Percentiles rank a stretch among this genome's conserved stretches.
Conservation (phyloP, 2,113 vertebrate species). For the Paracanthobrama guichenoti region DNA sequence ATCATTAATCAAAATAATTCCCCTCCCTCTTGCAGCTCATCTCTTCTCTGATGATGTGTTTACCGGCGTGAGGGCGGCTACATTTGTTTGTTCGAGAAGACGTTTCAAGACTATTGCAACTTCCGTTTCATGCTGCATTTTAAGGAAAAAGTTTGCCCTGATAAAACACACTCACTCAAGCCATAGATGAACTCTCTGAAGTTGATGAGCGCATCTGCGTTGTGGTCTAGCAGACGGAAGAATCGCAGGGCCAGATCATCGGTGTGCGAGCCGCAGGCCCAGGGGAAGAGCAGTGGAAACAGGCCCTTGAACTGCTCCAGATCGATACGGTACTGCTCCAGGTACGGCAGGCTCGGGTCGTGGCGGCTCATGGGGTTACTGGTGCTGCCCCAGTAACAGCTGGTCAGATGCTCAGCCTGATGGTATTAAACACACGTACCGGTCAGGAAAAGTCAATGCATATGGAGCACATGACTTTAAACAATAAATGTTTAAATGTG, state of each 20-base stretch:
- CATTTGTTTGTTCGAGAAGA: background rate
- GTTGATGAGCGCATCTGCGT: slow-evolving; percentile 92
- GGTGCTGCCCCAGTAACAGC: slow-evolving; percentile 98
- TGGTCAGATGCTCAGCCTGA: slow-evolving; percentile 95
- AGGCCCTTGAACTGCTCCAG: slow-evolving; percentile 94
- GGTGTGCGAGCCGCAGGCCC: slow-evolving; percentile 87
- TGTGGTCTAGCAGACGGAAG: slow-evolving; percentile 90
- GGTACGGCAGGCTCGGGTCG: slow-evolving; percentile 95
- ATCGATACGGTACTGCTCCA: slow-evolving; percentile 98
- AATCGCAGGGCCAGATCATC: slow-evolving; percentile 85
- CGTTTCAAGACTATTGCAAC: background rate
- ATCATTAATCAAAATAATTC: no score
- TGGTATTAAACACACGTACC: background rate
- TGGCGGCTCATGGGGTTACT: slow-evolving; percentile 90
- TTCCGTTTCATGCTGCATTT: no score
- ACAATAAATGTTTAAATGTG: background rate
- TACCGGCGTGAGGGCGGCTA: no score
- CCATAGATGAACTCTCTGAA: slow-evolving; percentile 94
- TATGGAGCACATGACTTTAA: no score
- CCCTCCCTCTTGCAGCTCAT: no score
- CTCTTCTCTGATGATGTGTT: no score
- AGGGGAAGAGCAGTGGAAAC: slow-evolving; percentile 90
- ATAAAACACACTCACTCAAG: slow-evolving; percentile 78
- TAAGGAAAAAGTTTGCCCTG: background rate
- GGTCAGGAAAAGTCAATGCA: background rate